Percentiles rank a stretch among this genome's conserved stretches.
phyloP scores from a whole-genome alignment of 2,113 vertebrate genomes.

The Phycodurus eques region DNA sequence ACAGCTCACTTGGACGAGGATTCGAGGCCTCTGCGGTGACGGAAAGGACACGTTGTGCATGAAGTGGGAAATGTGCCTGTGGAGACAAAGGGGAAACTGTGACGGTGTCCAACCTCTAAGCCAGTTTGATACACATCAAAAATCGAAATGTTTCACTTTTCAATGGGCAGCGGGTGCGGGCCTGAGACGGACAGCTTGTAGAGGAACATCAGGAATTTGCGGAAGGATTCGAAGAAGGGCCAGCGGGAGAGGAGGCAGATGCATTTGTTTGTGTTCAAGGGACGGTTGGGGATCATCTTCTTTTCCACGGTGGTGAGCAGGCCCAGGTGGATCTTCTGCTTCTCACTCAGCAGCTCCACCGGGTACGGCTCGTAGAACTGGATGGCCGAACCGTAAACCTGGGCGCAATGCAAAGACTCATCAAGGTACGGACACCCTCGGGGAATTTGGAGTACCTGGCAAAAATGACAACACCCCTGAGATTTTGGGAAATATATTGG shows the following conservation, averaged over 20 bases:
- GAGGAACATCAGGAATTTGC: slow-evolving; percentile 96
- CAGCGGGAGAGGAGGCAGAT: slow-evolving; percentile 98
- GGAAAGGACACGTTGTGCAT: slow-evolving; percentile 98
- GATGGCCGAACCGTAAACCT: slow-evolving; percentile 97
- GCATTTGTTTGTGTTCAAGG: slow-evolving; percentile 93
- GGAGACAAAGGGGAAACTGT: slow-evolving; percentile 8
- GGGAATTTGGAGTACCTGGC: too few species aligned
- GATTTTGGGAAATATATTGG: too few species aligned
- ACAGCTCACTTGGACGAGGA: slow-evolving; percentile 88
- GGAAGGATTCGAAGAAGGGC: slow-evolving; percentile 96
- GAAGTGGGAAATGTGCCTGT: slow-evolving; percentile 95
- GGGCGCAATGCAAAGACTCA: not conserved
- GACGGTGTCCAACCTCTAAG: not conserved
- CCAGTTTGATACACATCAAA: not conserved
- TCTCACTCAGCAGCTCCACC: slow-evolving; percentile 84
- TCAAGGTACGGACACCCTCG: not conserved
- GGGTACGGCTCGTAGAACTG: slow-evolving; percentile 94
- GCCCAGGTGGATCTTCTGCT: slow-evolving; percentile 89
- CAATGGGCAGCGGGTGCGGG: slow-evolving; percentile 94
- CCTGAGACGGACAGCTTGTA: slow-evolving; percentile 95
- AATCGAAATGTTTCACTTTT: slow-evolving; percentile 79
- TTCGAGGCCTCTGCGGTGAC: slow-evolving; percentile 95
- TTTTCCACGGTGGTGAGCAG: slow-evolving; percentile 88
- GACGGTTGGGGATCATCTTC: slow-evolving; percentile 83
- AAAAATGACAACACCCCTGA: too few species aligned